Conservation (phyloP, 2,797 vertebrate species). For the Vireo griseus region DNA sequence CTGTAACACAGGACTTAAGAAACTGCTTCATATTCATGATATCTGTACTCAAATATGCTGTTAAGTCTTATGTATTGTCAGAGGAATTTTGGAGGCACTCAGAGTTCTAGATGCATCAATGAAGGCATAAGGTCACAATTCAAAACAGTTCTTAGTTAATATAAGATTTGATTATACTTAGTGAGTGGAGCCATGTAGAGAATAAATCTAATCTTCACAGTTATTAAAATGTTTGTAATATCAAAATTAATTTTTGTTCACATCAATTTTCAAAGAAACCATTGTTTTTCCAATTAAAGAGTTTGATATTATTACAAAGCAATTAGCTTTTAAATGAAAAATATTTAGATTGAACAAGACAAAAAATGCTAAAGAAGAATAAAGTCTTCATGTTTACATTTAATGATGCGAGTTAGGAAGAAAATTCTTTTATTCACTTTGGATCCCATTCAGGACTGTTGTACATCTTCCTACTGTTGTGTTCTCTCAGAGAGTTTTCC, state of each 20-base stretch:
- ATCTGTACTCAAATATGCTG: background rate
- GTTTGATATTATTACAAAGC: background rate
- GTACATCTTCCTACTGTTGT: background rate
- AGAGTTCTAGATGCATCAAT: background rate
- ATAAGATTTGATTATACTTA: background rate
- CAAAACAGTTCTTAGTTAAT: background rate
- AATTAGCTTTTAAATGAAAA: background rate
- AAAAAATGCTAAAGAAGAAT: background rate
- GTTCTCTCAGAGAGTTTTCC: background rate
- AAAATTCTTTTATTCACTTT: background rate
- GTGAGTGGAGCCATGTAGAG: background rate
- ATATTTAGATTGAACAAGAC: background rate
- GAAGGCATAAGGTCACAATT: background rate
- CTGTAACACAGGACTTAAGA: background rate
- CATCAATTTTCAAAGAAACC: conserved; percentile 23
- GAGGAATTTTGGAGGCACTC: background rate
- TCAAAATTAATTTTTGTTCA: conserved; percentile 10
- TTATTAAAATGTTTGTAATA: conserved; percentile 4
- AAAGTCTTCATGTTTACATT: background rate
- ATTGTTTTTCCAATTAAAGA: background rate
- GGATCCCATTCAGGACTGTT: background rate
- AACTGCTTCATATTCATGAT: background rate
- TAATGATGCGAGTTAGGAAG: background rate
- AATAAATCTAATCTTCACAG: background rate
- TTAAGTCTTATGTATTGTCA: background rate